Conservation (phyloP, 2,797 vertebrate genomes). For the Trematocara caparti region DNA sequence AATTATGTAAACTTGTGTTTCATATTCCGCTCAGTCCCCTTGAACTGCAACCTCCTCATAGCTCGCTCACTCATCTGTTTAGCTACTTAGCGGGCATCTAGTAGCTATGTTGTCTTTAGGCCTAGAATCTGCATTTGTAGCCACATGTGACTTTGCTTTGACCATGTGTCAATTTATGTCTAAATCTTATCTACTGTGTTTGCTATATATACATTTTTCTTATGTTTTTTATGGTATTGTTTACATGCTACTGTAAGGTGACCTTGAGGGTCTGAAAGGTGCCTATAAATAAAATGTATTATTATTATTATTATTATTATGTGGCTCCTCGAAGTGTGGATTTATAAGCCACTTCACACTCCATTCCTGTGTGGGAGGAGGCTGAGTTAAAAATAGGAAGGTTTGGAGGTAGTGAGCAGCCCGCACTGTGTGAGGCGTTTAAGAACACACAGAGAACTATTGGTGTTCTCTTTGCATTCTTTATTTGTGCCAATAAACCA, state of each 20-base stretch:
- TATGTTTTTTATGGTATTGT: too few relatives aligned
- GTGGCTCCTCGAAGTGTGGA: slow-evolving; percentile 68
- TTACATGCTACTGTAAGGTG: too few relatives aligned
- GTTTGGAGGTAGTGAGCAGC: slow-evolving; percentile 73
- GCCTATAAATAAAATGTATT: too few relatives aligned
- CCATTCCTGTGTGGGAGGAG: slow-evolving; percentile 74
- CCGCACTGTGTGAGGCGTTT: slow-evolving; percentile 51
- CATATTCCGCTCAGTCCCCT: slow-evolving; percentile 21
- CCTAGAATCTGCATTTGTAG: slow-evolving; percentile 49
- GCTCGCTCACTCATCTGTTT: slow-evolving; percentile 27
- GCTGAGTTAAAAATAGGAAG: slow-evolving; percentile 76
- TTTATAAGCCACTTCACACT: slow-evolving; percentile 73
- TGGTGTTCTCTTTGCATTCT: slow-evolving; percentile 43
- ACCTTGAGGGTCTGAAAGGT: too few relatives aligned
- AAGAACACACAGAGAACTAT: slow-evolving; percentile 54
- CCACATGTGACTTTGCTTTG: slow-evolving; percentile 69
- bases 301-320: too few relatives aligned
- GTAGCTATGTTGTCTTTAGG: slow-evolving; percentile 42
- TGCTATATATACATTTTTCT: too few relatives aligned
- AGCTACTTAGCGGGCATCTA: slow-evolving; percentile 14
- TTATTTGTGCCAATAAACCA: slow-evolving; percentile 44
- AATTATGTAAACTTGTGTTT: slow-evolving; percentile 54
- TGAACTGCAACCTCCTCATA: slow-evolving; percentile 32
- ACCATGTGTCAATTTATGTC: slow-evolving; percentile 42
- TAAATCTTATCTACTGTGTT: too few relatives aligned